A percentile compares a stretch with the other conserved stretches of the same genome.
Conservation (phyloP, 2,888 invertebrate genomes). For the Orchestes rusci region DNA sequence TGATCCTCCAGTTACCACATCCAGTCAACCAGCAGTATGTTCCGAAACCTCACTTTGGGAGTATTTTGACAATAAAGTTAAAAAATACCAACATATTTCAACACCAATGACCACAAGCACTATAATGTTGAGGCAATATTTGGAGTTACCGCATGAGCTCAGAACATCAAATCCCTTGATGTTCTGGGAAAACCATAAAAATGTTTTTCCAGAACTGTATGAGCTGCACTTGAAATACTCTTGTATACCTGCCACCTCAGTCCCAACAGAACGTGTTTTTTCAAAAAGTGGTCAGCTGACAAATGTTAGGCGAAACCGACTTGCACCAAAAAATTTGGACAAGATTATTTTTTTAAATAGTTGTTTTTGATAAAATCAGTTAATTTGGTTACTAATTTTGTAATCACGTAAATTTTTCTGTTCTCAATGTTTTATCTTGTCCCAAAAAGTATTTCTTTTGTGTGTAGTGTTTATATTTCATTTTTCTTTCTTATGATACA, state of each 20-base stretch:
- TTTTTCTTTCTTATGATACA: too few relatives aligned
- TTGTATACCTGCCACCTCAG: constrained; percentile 9
- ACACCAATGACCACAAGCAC: too few relatives aligned
- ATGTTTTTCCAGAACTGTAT: constrained; percentile 8
- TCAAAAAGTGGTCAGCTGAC: constrained; percentile 1
- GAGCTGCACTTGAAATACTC: constrained; percentile 5
- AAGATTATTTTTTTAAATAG: constrained; percentile 7
- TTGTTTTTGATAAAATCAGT: constrained; percentile 1
- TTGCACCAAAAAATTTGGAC: constrained; percentile 8
- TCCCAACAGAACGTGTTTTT: constrained; percentile 8
- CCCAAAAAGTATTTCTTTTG: too few relatives aligned
- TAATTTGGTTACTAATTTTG: too few relatives aligned
- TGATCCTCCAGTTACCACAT: constrained; percentile 1
- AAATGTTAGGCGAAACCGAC: constrained; percentile 6
- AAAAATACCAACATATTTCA: constrained; percentile 8
- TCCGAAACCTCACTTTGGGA: constrained; percentile 10
- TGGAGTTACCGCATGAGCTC: too few relatives aligned
- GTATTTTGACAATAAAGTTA: constrained; percentile 20
- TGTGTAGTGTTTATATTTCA: too few relatives aligned
- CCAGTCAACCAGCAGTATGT: too few relatives aligned
- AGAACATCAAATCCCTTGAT: constrained; percentile 11
- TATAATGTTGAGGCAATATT: too few relatives aligned
- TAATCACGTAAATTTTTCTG: too few relatives aligned
- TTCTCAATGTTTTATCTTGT: too few relatives aligned
- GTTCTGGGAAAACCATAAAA: constrained; percentile 14